Conservation (phyloP, 2,888 invertebrate species). For the Drosophila sordidula region DNA sequence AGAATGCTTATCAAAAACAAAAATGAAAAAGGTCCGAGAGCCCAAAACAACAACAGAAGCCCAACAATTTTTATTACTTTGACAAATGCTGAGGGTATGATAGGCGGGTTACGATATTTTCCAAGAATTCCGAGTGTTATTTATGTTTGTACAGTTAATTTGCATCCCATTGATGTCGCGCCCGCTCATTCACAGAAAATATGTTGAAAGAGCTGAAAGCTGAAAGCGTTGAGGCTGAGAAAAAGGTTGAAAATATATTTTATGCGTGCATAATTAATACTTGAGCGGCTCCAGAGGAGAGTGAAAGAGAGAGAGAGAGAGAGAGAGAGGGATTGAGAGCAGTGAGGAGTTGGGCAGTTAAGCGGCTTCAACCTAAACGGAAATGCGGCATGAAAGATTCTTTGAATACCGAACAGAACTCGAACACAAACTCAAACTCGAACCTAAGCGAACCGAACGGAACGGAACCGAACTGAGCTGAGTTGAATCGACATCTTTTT, state of each 20-base stretch:
- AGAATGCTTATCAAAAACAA: slow-evolving; percentile 56
- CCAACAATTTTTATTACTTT: slow-evolving; percentile 74
- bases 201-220: slow-evolving; percentile 38
- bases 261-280: slow-evolving; percentile 79
- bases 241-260: slow-evolving; percentile 74
- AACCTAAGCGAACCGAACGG: slow-evolving; percentile 3
- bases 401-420: slow-evolving; percentile 28
- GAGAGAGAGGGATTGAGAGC: slow-evolving; percentile 8
- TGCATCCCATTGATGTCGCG: slow-evolving; percentile 76
- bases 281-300: slow-evolving; percentile 31
- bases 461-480: slow-evolving; percentile 1
- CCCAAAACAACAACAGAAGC: slow-evolving; percentile 61
- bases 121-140: slow-evolving; percentile 74
- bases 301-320: not conserved
- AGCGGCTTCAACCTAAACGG: slow-evolving; percentile 59
- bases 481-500: slow-evolving; percentile 49
- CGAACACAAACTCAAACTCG: slow-evolving; percentile 1
- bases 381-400: slow-evolving; percentile 61
- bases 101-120: slow-evolving; percentile 40
- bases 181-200: slow-evolving; percentile 63
- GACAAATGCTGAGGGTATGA: slow-evolving; percentile 56
- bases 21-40: slow-evolving; percentile 28
- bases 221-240: slow-evolving; percentile 27
- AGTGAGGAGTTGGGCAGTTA: slow-evolving; percentile 39
- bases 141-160: slow-evolving; percentile 79